These are phyloP conservation scores for Hirtodrosophila confusa DNA, from an alignment of 2,888 invertebrate genomes.

Conservation along the genomic window DNA sequence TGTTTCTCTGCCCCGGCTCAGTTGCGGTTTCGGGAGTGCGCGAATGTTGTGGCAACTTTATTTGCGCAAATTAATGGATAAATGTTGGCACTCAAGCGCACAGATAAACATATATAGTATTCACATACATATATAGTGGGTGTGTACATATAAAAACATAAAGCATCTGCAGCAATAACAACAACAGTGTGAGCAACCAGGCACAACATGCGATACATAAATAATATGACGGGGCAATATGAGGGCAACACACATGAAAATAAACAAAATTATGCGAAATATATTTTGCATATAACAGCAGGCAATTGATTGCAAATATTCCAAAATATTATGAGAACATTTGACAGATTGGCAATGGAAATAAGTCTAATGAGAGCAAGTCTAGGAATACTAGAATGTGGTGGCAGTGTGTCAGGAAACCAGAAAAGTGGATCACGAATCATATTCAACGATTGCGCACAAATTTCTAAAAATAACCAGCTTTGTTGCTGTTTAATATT, in stretches of 20 bases:
- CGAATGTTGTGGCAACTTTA: slow-evolving; percentile 73
- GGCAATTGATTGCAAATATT: slow-evolving; percentile 1
- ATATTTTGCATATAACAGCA: slow-evolving; percentile 4
- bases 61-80: slow-evolving; percentile 75
- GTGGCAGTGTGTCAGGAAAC: not conserved
- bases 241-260: slow-evolving; percentile 27
- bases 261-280: slow-evolving; percentile 51
- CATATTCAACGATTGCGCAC: too few species aligned
- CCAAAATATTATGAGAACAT: too few species aligned
- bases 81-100: slow-evolving; percentile 48
- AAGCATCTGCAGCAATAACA: slow-evolving; percentile 27
- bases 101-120: slow-evolving; percentile 3
- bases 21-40: slow-evolving; percentile 68
- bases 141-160: slow-evolving; percentile 9
- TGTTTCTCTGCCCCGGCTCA: slow-evolving; percentile 40
- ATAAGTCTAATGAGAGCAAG: too few species aligned
- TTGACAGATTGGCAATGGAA: too few species aligned
- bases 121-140: slow-evolving; percentile 13
- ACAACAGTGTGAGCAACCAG: slow-evolving; percentile 9
- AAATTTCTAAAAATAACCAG: too few species aligned
- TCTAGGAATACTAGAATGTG: too few species aligned
- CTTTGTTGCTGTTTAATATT: too few species aligned
- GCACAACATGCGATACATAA: slow-evolving; percentile 15
- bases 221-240: slow-evolving; percentile 11
- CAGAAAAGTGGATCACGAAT: not conserved